Base-by-base conservation (phyloP, 2,888 invertebrate genomes). In the Caenorhabditis auriculariae region DNA sequence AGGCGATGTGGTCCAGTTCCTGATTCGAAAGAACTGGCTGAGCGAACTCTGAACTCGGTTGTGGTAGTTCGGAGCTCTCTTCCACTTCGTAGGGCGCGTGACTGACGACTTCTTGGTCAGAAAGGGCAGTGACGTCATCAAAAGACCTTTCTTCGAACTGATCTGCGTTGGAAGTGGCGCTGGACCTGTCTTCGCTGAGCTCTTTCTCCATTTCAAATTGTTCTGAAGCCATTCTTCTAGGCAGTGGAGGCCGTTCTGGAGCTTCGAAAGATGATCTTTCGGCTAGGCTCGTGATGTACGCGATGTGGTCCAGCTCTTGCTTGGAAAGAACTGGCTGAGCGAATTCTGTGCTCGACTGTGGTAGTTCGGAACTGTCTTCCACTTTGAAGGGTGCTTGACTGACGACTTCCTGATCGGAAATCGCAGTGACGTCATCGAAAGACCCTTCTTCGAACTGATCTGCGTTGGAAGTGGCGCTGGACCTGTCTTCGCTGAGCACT, bases 1-100 rank as follows among this genome's bases (percentile, higher is more conserved):
- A 54, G 2, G 57, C 60, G 17, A 66, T 66, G 42, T 66, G 66
- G 19, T 55, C 71, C 15, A 75, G 21, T 42, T 74, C 74, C 48
- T 76, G 75, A 24, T 58, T 55, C 5, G 73, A 74, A 48, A 76
- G 51, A n/a, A 45, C 44, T 1, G 48, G 38, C 47, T 53, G 45
- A 1, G 4, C n/a, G n/a, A n/a, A n/a, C n/a, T n/a, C n/a, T n/a
- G n/a, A n/a, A n/a, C n/a, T n/a, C n/a, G n/a, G n/a, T n/a, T n/a
- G n/a, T n/a, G n/a, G n/a, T n/a, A n/a, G n/a, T n/a, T n/a, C n/a
- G n/a, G n/a, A n/a, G n/a, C n/a, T n/a, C 23, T 47, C 48, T 28
- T 55, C 55, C 15, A 58, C 35, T 49, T 60, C 60, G 4, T 21
- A 28, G 23, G 3, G 32, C 29, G 9, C 19, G 15, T 4, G 17